Base-by-base conservation (phyloP, 2,888 invertebrate species). In the Merodon equestris region DNA sequence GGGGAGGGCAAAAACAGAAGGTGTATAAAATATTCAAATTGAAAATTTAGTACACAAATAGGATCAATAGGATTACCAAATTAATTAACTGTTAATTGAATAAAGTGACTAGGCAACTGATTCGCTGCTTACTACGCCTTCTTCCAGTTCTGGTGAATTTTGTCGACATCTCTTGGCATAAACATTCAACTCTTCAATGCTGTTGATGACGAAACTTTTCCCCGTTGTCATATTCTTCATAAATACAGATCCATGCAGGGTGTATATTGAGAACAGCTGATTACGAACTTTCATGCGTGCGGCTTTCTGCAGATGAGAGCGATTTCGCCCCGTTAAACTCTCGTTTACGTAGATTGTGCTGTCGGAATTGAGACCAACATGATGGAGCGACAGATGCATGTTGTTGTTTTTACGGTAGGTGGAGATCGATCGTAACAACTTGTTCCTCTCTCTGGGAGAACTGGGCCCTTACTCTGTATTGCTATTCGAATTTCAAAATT, bases 171-270 rank as follows among this genome's bases (percentile, higher is more conserved):
- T 27, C 27, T 42, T 42, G 42, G 42, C 42, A 42, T 42, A 42
- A 42, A 42, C 42, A 9, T 42, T 9, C 4, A 42, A 42, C 42
- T 42, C 42, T 42, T 42, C 42, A 42, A 9, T 45, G 15, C 45
- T 45, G 45, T 15, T 14, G 45, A 45, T 15, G 9, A 45, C 45
- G 45, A 45, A 45, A 45, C 45, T 14, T 45, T 15, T 45, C 45
- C 45, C 45, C 45, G 45, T 45, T 45, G 15, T 45, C 9, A 14
- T 45, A 9, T 45, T 45, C 45, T 45, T 45, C 45, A 42, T 42
- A 13, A 45, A 45, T 4, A 45, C 15, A 10, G 15, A 45, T 45
- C 45, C 15, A 45, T 45, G 45, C 15, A 14, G 15, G 45, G 45
- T 45, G 45, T 45, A 45, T 45, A 45, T 45, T 15, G 45, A 45